These are phyloP conservation scores for Pocillopora verrucosa DNA, from an alignment of 64 coral and sea anemone genomes.

Conservation along the genomic window DNA sequence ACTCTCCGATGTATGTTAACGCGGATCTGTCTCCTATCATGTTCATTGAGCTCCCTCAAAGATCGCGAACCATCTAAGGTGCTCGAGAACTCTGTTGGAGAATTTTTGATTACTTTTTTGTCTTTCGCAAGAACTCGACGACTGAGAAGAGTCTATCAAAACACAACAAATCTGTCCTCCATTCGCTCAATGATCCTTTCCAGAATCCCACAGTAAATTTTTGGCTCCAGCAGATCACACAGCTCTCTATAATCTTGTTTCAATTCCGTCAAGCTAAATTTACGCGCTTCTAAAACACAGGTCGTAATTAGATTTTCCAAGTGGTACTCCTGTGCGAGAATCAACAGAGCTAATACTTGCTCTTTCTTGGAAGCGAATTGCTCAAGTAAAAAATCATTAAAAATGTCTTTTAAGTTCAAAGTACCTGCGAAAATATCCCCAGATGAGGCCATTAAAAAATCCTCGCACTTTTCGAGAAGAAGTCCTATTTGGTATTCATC, in stretches of 20 bases:
- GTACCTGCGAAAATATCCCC: background rate
- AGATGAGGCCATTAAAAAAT: background rate
- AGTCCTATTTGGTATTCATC: constrained; percentile 23
- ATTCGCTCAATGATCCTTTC: constrained; percentile 11
- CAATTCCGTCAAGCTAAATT: background rate
- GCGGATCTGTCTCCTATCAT: no score
- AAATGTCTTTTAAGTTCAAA: background rate
- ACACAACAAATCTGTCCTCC: constrained; percentile 4
- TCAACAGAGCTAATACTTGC: constrained; percentile 1
- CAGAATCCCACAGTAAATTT: background rate
- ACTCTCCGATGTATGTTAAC: no score
- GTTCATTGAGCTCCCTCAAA: no score
- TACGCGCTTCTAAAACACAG: background rate
- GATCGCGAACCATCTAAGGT: no score
- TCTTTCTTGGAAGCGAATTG: background rate
- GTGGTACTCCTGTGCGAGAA: background rate
- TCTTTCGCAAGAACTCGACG: no score
- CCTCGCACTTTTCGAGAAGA: constrained; percentile 40
- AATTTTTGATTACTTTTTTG: no score
- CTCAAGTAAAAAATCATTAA: background rate
- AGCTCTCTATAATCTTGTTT: constrained; percentile 5
- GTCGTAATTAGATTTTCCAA: background rate
- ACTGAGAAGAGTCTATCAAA: background rate
- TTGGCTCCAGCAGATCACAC: background rate
- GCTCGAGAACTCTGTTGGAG: no score